Conservation (phyloP, 2,888 invertebrate species). For the Lepidochrysops patricia region DNA sequence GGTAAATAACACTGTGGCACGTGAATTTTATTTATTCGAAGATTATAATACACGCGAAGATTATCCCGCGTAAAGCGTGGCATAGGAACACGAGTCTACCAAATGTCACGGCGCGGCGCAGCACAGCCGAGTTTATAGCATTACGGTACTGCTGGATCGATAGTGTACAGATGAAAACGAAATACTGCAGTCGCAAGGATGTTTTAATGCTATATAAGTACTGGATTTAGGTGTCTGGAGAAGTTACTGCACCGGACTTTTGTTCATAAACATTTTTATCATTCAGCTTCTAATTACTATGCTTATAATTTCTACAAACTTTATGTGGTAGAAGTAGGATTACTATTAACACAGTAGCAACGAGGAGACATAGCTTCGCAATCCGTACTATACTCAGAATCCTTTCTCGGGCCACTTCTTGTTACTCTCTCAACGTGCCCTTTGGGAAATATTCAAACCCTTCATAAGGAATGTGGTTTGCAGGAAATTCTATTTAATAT, state of each 20-base stretch:
- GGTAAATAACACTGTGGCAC: no score
- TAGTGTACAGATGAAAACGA: conserved; percentile 10
- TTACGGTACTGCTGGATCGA: conserved; percentile 9
- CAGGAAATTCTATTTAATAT: background rate
- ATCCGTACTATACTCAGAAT: background rate
- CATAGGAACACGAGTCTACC: conserved; percentile 2
- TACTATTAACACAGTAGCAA: background rate
- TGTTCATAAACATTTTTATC: no score
- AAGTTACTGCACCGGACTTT: background rate
- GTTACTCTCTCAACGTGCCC: background rate
- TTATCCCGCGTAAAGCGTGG: background rate
- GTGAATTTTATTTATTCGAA: no score
- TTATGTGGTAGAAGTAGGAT: background rate
- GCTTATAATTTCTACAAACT: no score
- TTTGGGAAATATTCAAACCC: background rate
- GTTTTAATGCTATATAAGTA: background rate
- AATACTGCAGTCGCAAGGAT: conserved; percentile 9
- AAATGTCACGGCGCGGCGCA: conserved; percentile 3
- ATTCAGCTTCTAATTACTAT: no score
- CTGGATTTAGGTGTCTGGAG: background rate
- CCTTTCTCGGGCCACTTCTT: background rate
- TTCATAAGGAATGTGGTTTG: background rate
- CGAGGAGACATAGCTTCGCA: no score
- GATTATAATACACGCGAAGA: background rate
- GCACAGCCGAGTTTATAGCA: conserved; percentile 10